Percentiles rank a stretch among this genome's conserved stretches.
Conservation (phyloP, 2,113 vertebrate species). For the Rhynchomys soricoides region DNA sequence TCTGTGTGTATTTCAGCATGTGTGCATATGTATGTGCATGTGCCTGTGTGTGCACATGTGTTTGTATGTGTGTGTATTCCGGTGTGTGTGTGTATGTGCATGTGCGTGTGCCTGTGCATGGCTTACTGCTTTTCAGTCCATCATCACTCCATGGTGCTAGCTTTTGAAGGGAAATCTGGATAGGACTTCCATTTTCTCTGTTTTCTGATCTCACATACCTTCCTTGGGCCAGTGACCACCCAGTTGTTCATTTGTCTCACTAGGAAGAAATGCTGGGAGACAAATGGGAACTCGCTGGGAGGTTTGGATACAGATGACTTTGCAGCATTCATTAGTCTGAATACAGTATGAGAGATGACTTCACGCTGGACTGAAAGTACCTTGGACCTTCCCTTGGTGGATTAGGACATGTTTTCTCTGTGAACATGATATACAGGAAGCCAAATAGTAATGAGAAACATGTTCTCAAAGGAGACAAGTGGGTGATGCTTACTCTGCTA, state of each 20-base stretch:
- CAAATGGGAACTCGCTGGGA: background rate
- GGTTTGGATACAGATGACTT: background rate
- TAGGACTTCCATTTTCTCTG: background rate
- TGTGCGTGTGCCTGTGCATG: background rate
- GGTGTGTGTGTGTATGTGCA: background rate
- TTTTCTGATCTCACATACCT: background rate
- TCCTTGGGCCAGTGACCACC: background rate
- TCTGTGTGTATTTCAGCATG: too few species aligned
- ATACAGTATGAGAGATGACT: background rate
- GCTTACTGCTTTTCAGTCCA: background rate
- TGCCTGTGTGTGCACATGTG: background rate
- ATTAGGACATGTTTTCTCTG: background rate
- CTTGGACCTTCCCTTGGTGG: background rate
- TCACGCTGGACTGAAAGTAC: background rate
- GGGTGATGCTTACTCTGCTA: background rate
- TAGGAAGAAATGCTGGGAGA: background rate
- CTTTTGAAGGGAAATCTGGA: slow-evolving; percentile 17
- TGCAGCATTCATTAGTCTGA: background rate
- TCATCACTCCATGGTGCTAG: background rate
- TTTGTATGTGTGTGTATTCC: background rate
- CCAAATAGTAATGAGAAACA: slow-evolving; percentile 8
- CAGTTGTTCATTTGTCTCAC: background rate
- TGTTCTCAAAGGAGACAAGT: background rate
- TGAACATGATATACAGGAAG: background rate
- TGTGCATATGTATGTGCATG: background rate